Evolutionary conservation across 2,797 vertebrate species (phyloP).

Genomic region (Capromys pilorides): DNA sequence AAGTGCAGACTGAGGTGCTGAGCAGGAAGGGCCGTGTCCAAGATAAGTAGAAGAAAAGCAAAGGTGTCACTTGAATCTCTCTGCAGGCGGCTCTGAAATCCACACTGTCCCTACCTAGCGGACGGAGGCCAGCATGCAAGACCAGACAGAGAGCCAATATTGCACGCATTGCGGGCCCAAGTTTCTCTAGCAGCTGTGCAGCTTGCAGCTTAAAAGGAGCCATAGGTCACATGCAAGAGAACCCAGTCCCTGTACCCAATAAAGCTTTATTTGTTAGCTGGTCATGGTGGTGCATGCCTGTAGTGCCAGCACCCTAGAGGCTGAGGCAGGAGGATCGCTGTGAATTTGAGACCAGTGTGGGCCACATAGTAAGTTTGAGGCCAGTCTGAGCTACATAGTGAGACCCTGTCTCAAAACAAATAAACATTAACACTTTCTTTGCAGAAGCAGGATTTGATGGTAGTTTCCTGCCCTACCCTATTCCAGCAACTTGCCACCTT

Average conservation of each 20-base stretch:
- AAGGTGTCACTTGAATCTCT: neutral
- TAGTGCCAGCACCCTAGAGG: neutral
- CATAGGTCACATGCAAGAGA: neutral
- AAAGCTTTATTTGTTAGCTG: slow-evolving; percentile 29
- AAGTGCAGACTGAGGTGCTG: neutral
- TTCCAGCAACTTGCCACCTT: neutral
- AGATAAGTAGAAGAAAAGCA: neutral
- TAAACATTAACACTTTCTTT: slow-evolving; percentile 26
- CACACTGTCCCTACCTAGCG: neutral
- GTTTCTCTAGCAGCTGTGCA: neutral
- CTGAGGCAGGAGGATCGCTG: neutral
- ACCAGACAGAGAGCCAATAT: neutral
- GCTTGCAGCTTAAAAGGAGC: neutral
- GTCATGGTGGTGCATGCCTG: no score
- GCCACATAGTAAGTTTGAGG: neutral
- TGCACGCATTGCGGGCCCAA: neutral
- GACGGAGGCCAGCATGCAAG: neutral
- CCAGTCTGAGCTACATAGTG: neutral
- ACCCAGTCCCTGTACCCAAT: neutral
- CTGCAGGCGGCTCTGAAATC: neutral
- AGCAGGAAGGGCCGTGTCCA: neutral
- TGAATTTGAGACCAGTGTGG: neutral
- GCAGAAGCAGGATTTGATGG: neutral
- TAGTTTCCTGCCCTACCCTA: neutral
- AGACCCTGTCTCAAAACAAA: neutral